These are phyloP conservation scores for Ceratothoa steindachneri DNA, from an alignment of 2,888 invertebrate species.

Conservation along the genomic window DNA sequence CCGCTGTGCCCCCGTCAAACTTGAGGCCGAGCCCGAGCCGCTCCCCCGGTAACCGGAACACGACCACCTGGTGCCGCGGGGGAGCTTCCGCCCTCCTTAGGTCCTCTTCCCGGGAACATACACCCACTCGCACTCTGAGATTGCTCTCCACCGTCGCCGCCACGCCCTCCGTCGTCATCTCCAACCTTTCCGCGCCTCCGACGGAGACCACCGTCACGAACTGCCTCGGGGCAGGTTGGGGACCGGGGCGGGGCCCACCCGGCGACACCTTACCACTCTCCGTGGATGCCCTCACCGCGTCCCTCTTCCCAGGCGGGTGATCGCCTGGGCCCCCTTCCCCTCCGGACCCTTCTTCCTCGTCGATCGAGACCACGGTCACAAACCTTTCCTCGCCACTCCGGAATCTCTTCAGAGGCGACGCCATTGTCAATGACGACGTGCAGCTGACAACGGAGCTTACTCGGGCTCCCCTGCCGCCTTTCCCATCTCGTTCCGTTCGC, in stretches of 20 bases:
- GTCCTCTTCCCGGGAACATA: background rate
- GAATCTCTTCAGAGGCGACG: background rate
- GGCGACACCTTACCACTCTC: constrained; percentile 20
- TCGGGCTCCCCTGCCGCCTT: too few relatives aligned
- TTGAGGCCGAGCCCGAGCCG: constrained; percentile 84
- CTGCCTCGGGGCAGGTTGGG: constrained; percentile 28
- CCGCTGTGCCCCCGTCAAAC: constrained; percentile 84
- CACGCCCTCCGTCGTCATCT: background rate
- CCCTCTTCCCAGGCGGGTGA: background rate
- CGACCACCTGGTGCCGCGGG: constrained; percentile 65
- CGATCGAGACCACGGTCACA: constrained; percentile 39
- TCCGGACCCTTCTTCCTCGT: constrained; percentile 5
- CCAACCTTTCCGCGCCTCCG: background rate
- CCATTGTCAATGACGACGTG: too few relatives aligned
- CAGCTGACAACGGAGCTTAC: too few relatives aligned
- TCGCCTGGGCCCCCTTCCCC: background rate
- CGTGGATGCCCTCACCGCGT: background rate
- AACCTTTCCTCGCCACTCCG: constrained; percentile 16
- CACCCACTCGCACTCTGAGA: constrained; percentile 20
- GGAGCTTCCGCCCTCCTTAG: background rate
- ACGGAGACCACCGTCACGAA: constrained; percentile 46
- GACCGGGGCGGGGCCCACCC: constrained; percentile 23
- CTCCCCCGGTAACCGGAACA: constrained; percentile 82
- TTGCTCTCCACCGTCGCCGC: background rate
- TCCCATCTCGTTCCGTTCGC: too few relatives aligned